Base-by-base conservation (phyloP, 2,888 invertebrate species). In the Synanthedon tipuliformis region DNA sequence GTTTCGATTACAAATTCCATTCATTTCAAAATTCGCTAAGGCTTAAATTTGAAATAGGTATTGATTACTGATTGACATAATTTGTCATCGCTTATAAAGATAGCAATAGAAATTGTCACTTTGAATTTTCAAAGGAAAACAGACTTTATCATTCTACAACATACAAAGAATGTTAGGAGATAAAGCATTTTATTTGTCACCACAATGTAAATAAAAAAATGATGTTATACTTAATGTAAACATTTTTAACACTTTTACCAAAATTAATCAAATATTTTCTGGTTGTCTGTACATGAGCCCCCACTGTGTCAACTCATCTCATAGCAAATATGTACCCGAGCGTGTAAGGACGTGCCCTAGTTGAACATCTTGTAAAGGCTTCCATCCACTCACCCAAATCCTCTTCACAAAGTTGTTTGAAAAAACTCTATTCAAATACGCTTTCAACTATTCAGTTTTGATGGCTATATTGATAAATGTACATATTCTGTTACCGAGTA, bases 251-350 rank as follows among this genome's bases (percentile, higher is more conserved):
- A 45, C 13, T 16, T 49, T 15, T 49, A 4, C 23, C n/a, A 3
- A 45, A 56, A 34, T 34, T 63, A 56, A 61, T 62, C 61, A 61
- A 45, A 45, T 45, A 45, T 23, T 49, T 57, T 57, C 62, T 51
- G 62, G 56, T 41, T 64, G 61, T 61, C 66, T 54, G 61, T 69
- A 63, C 65, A 56, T 56, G 52, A 57, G 62, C 62, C 59, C 62
- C 59, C 58, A 62, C 70, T 73, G 59, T 71, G 78, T 75, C 73
- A 78, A 76, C 78, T 78, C 78, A 78, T 78, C 74, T 77, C 67
- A 60, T 61, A 58, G 74, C 73, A 77, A 80, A 81, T 73, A 78
- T 74, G 75, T 76, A 65, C 71, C 61, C 65, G 56, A 57, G 59
- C 61, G 61, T 68, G 65, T 75, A 75, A 71, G 74, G 68, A 71